A percentile compares a stretch with the other conserved stretches of the same genome.
phyloP scores from a whole-genome alignment of 30 jellyfish, hydroid and myxozoan genomes.

The Mastigias papua region DNA sequence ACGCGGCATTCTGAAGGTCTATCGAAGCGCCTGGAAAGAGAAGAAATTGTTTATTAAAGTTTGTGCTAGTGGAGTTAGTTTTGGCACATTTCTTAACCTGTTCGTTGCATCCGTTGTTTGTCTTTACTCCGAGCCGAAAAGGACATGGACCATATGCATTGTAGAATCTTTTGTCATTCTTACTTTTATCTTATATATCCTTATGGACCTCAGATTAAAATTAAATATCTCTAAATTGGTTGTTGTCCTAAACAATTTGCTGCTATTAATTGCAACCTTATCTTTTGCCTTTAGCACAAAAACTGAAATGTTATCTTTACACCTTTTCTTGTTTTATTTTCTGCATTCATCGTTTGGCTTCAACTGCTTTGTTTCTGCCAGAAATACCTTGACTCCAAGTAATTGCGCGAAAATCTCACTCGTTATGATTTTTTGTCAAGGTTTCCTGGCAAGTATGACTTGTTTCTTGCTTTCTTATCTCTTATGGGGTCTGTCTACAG shows the following conservation, averaged over 20 bases:
- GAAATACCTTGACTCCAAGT: background rate
- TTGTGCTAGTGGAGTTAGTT: background rate
- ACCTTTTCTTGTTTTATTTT: background rate
- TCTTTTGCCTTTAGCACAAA: background rate
- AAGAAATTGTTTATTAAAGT: background rate
- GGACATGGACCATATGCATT: conserved; percentile 9
- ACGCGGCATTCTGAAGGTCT: background rate
- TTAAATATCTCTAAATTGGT: conserved; percentile 5
- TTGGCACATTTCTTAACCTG: conserved; percentile 6
- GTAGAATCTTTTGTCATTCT: conserved; percentile 14
- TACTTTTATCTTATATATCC: background rate
- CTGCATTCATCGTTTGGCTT: background rate
- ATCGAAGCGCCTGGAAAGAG: background rate
- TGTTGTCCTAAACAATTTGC: background rate
- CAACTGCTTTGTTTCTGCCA: background rate
- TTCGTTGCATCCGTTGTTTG: background rate
- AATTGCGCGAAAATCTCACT: background rate
- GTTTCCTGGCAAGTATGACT: background rate
- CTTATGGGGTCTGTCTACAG: conserved; percentile 12
- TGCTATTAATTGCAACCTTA: background rate
- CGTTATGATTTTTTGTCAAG: background rate
- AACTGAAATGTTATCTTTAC: background rate
- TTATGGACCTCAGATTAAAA: background rate
- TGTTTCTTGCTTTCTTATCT: background rate
- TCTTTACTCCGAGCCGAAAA: conserved; percentile 4